A percentile compares a stretch with the other conserved stretches of the same genome.
Conservation (phyloP, 2,888 invertebrate genomes). For the Cantharis flavilabris region DNA sequence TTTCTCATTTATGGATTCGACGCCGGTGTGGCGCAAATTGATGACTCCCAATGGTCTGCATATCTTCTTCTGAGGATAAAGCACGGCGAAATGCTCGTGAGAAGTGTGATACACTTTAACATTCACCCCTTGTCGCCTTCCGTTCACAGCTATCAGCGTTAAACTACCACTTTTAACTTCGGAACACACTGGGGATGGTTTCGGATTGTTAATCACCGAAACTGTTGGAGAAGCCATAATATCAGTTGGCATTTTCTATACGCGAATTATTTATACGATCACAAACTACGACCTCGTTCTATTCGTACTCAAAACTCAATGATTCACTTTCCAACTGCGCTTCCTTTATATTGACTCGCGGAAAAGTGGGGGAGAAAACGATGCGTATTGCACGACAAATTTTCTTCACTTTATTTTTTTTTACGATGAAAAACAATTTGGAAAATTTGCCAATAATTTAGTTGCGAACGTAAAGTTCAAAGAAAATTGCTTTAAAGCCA, state of each 20-base stretch:
- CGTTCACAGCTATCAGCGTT: constrained; percentile 62
- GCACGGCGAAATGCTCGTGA: constrained; percentile 68
- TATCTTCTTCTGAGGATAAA: constrained; percentile 67
- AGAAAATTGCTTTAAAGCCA: neutral
- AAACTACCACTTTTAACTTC: constrained; percentile 68
- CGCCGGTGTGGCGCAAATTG: constrained; percentile 64
- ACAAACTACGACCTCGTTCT: neutral
- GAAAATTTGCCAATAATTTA: neutral
- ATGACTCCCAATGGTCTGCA: constrained; percentile 66
- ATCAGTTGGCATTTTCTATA: constrained; percentile 53
- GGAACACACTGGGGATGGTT: constrained; percentile 58
- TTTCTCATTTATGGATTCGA: constrained; percentile 59
- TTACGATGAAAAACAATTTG: neutral
- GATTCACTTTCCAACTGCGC: constrained; percentile 1
- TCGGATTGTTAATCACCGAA: constrained; percentile 44
- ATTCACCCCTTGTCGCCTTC: constrained; percentile 64
- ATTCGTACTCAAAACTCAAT: neutral
- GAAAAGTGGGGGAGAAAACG: neutral
- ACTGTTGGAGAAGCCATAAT: constrained; percentile 49
- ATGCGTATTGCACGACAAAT: neutral
- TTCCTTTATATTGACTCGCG: neutral
- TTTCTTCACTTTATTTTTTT: neutral
- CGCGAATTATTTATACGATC: neutral
- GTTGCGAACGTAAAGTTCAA: neutral
- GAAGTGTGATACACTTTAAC: constrained; percentile 68